A percentile compares a stretch with the other conserved stretches of the same genome.
These are phyloP conservation scores for Tachyglossus aculeatus DNA, from an alignment of 2,797 vertebrate genomes.

Conservation along the genomic window DNA sequence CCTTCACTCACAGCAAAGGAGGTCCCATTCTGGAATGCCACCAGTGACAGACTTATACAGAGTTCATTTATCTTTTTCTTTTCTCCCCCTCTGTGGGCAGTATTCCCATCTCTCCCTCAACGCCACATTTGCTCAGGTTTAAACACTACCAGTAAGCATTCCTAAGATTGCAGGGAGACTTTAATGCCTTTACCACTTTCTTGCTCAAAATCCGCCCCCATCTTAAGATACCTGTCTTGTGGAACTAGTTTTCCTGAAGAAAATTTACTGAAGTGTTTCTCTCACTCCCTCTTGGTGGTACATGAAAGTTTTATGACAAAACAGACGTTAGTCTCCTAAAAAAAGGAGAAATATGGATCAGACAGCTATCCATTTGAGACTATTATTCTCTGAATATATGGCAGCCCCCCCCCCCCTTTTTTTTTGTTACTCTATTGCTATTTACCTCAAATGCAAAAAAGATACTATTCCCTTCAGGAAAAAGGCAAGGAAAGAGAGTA, in stretches of 20 bases:
- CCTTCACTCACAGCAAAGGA: neutral
- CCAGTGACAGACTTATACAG: neutral
- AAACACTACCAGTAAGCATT: neutral
- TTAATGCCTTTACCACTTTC: neutral
- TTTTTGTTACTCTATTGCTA: no score
- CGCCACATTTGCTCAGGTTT: neutral
- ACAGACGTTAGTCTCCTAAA: no score
- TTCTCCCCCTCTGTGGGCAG: neutral
- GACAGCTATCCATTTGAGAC: no score
- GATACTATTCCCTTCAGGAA: no score
- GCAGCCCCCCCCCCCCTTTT: no score
- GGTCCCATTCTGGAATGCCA: neutral
- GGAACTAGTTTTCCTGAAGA: neutral
- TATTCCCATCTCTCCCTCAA: neutral
- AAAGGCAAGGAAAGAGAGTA: no score
- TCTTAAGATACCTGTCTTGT: neutral
- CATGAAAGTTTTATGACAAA: no score
- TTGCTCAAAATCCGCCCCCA: neutral
- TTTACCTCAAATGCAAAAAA: no score
- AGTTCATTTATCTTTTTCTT: neutral
- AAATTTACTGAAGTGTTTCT: no score
- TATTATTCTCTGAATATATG: no score
- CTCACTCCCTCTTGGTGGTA: no score
- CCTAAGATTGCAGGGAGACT: neutral
- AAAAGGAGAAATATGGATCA: no score